These are phyloP conservation scores for Oscheius sp. DNA, from an alignment of 1,140 invertebrate species.

Conservation along the genomic window DNA sequence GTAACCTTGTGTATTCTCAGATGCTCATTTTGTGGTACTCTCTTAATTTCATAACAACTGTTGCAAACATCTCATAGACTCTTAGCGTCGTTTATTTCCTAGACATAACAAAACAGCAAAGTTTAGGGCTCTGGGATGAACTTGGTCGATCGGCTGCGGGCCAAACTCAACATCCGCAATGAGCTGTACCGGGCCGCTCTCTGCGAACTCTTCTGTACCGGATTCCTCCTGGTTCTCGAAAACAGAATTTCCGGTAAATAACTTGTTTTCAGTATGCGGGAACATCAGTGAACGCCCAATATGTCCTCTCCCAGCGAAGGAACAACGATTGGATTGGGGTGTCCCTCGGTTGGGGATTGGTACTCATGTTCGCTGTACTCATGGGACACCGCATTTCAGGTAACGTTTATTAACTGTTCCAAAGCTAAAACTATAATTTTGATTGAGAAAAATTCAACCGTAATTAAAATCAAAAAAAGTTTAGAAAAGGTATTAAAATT, in stretches of 20 bases:
- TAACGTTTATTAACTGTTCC: constrained; percentile 25
- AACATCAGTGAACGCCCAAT: constrained; percentile 40
- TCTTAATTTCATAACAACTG: background rate
- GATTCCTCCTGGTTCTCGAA: constrained; percentile 33
- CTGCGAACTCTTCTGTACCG: constrained; percentile 39
- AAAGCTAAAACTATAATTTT: too few relatives aligned
- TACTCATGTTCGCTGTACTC: constrained; percentile 44
- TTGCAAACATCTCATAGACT: background rate
- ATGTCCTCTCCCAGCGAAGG: constrained; percentile 31
- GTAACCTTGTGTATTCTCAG: too few relatives aligned
- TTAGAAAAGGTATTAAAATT: background rate
- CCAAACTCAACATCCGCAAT: constrained; percentile 29
- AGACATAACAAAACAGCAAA: too few relatives aligned
- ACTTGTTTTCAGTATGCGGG: constrained; percentile 41
- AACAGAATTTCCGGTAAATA: constrained; percentile 11
- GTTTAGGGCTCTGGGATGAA: constrained; percentile 13
- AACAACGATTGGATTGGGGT: constrained; percentile 44
- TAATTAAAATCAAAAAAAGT: too few relatives aligned
- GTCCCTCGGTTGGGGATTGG: constrained; percentile 50
- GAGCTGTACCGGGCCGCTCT: constrained; percentile 32
- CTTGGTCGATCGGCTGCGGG: constrained; percentile 25
- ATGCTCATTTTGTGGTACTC: background rate
- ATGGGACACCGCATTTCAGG: constrained; percentile 50
- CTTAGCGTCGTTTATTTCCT: background rate
- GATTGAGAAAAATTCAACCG: too few relatives aligned